phyloP scores from a whole-genome alignment of 2,888 invertebrate species.

The Argyresthia goedartella region DNA sequence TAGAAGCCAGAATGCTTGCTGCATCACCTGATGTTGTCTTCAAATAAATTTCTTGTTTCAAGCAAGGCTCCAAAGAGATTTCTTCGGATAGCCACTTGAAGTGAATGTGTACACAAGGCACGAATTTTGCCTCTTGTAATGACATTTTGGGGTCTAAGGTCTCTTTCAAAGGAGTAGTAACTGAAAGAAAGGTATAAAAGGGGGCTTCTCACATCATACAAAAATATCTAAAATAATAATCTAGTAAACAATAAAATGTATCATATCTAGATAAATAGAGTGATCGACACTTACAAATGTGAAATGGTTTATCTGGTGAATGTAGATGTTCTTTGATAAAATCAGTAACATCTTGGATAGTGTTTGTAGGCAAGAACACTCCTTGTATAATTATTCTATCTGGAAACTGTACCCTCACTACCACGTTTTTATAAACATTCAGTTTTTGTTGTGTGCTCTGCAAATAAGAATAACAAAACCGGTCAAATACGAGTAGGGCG shows the following conservation, averaged over 20 bases:
- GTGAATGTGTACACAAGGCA: slow-evolving; percentile 83
- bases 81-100: slow-evolving; percentile 69
- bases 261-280: no score
- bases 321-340: slow-evolving; percentile 82
- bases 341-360: slow-evolving; percentile 75
- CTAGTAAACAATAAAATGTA: no score
- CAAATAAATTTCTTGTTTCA: slow-evolving; percentile 71
- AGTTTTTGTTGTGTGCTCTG: slow-evolving; percentile 56
- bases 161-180: slow-evolving; percentile 86
- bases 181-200: slow-evolving; percentile 50
- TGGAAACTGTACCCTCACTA: slow-evolving; percentile 90
- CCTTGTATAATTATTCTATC: slow-evolving; percentile 89
- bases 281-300: slow-evolving; percentile 78
- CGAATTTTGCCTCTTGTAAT: slow-evolving; percentile 80
- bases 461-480: slow-evolving; percentile 15
- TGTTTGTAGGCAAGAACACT: slow-evolving; percentile 83
- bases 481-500: no score
- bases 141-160: slow-evolving; percentile 72
- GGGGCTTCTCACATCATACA: neutral
- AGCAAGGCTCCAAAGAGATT: slow-evolving; percentile 41
- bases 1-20: slow-evolving; percentile 77
- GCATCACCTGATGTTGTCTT: slow-evolving; percentile 76
- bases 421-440: slow-evolving; percentile 79
- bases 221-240: no score
- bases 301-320: slow-evolving; percentile 76